phyloP scores from a whole-genome alignment of 2,113 vertebrate species.

The Notothenia coriiceps region DNA sequence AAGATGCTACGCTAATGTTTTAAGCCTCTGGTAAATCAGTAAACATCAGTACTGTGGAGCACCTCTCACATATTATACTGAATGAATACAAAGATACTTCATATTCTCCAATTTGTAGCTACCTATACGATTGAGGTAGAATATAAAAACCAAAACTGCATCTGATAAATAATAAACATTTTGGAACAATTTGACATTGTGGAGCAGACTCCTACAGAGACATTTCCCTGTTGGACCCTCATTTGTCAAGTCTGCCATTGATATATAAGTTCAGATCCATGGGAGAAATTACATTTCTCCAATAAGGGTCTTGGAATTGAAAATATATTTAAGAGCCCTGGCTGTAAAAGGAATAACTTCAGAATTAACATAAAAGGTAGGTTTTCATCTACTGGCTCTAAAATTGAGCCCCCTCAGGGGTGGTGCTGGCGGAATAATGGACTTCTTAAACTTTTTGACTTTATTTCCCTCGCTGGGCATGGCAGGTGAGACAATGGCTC shows the following conservation, averaged over 20 bases:
- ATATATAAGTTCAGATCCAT: conserved; percentile 56
- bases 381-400: conserved; percentile 73
- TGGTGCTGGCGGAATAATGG: conserved; percentile 66
- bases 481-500: conserved; percentile 33
- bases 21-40: background rate
- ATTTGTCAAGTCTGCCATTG: conserved; percentile 30
- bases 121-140: background rate
- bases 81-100: background rate
- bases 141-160: background rate
- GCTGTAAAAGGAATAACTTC: conserved; percentile 62
- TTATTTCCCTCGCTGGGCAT: conserved; percentile 41
- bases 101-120: background rate
- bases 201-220: background rate
- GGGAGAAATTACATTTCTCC: conserved; percentile 58
- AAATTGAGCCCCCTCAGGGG: conserved; percentile 65
- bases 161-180: background rate
- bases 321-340: conserved; percentile 61
- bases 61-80: background rate
- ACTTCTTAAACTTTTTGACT: conserved; percentile 72
- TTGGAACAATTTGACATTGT: background rate
- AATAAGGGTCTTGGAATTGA: conserved; percentile 44
- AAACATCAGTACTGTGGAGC: background rate
- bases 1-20: background rate
- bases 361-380: conserved; percentile 78
- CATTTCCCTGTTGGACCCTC: conserved; percentile 18